A percentile compares a stretch with the other conserved stretches of the same genome.
phyloP scores from a whole-genome alignment of 2,113 vertebrate species.

The Cebidichthys violaceus region DNA sequence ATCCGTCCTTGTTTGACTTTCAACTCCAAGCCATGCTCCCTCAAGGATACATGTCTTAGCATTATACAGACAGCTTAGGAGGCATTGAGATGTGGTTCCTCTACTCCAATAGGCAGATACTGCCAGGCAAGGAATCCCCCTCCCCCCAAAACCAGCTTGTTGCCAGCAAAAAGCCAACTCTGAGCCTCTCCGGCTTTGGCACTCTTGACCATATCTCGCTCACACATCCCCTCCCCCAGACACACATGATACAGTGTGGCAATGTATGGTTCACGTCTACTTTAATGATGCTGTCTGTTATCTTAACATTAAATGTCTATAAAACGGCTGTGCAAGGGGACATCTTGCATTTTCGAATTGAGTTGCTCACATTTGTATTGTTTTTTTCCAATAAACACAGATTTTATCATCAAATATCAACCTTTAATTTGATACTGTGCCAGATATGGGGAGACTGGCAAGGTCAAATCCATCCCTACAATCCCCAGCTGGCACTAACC shows the following conservation, averaged over 20 bases:
- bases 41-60: slow-evolving; percentile 78
- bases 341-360: slow-evolving; percentile 11
- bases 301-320: slow-evolving; percentile 15
- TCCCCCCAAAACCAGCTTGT: neutral
- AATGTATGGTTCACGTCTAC: slow-evolving; percentile 25
- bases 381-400: slow-evolving; percentile 30
- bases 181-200: slow-evolving; percentile 64
- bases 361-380: slow-evolving; percentile 19
- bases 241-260: slow-evolving; percentile 27
- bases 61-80: slow-evolving; percentile 74
- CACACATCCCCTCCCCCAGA: slow-evolving; percentile 60
- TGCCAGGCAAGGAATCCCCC: slow-evolving; percentile 50
- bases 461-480: slow-evolving; percentile 69
- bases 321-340: neutral
- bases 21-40: slow-evolving; percentile 70
- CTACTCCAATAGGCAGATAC: slow-evolving; percentile 45
- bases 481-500: slow-evolving; percentile 75
- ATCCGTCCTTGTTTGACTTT: slow-evolving; percentile 79
- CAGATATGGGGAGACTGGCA: slow-evolving; percentile 54
- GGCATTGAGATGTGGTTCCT: slow-evolving; percentile 70
- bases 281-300: slow-evolving; percentile 5
- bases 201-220: slow-evolving; percentile 63
- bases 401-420: slow-evolving; percentile 33
- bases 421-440: slow-evolving; percentile 24
- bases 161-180: slow-evolving; percentile 67